A percentile compares a stretch with the other conserved stretches of the same genome.
These are phyloP conservation scores for Podocnemis expansa DNA, from an alignment of 2,113 vertebrate genomes.

Conservation along the genomic window DNA sequence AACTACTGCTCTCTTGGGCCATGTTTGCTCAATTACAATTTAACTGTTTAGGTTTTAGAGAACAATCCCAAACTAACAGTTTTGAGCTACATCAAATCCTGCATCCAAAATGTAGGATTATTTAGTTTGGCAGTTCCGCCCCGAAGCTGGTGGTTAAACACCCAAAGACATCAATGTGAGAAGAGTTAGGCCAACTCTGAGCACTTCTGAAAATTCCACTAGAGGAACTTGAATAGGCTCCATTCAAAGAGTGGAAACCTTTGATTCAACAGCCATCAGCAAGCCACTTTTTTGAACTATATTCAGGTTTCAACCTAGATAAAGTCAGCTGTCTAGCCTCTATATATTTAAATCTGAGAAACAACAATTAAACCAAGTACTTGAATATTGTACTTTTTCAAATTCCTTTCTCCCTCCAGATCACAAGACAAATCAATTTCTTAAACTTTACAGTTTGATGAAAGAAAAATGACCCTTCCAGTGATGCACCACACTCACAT, in stretches of 20 bases:
- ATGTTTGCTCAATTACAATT: not conserved
- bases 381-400: too few species aligned
- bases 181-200: not conserved
- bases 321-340: not conserved
- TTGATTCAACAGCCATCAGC: not conserved
- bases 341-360: not conserved
- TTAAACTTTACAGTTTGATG: not conserved
- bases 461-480: not conserved
- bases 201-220: not conserved
- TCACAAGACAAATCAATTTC: not conserved
- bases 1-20: not conserved
- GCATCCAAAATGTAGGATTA: not conserved
- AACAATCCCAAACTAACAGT: not conserved
- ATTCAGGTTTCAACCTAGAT: not conserved
- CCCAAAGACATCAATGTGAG: not conserved
- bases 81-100: not conserved
- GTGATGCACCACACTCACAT: not conserved
- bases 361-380: not conserved
- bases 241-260: not conserved
- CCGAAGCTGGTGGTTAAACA: not conserved
- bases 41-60: not conserved
- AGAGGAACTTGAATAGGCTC: not conserved
- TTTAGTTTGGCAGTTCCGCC: not conserved
- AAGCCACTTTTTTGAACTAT: not conserved
- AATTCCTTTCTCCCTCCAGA: not conserved